Evolutionary conservation across 2,113 vertebrate genomes (phyloP).

Genomic region (Lamprologus tigripictilis): DNA sequence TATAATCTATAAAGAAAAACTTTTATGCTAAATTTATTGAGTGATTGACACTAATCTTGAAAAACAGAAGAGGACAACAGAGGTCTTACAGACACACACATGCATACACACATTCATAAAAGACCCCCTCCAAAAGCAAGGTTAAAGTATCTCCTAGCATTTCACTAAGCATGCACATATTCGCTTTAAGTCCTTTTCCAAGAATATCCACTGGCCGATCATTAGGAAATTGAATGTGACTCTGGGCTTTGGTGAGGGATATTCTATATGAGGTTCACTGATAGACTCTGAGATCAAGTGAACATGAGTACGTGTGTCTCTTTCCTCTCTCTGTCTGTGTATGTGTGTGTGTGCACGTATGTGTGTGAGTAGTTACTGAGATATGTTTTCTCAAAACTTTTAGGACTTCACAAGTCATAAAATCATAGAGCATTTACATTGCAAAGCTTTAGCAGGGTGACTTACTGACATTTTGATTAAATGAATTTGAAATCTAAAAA

Average conservation of each 20-base stretch:
- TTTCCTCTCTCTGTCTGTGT: not conserved
- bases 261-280: constrained; percentile 31
- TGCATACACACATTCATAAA: not conserved
- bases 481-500: not conserved
- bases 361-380: not conserved
- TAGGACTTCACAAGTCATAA: not conserved
- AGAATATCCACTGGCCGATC: constrained; percentile 32
- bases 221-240: constrained; percentile 38
- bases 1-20: not conserved
- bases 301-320: not conserved
- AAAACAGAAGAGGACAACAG: not conserved
- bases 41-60: not conserved
- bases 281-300: not conserved
- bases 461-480: not conserved
- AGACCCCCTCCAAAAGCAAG: not conserved
- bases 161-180: constrained; percentile 53
- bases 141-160: constrained; percentile 44
- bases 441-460: not conserved
- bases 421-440: not conserved
- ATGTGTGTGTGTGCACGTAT: not conserved
- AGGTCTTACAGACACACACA: not conserved
- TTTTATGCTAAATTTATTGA: not conserved
- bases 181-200: constrained; percentile 23
- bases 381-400: not conserved
- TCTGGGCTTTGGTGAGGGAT: constrained; percentile 12